Evolutionary conservation across 2,888 invertebrate species (phyloP), one percentile per base, ranked within the genome.

Genomic region (Tiliacea citrago): DNA sequence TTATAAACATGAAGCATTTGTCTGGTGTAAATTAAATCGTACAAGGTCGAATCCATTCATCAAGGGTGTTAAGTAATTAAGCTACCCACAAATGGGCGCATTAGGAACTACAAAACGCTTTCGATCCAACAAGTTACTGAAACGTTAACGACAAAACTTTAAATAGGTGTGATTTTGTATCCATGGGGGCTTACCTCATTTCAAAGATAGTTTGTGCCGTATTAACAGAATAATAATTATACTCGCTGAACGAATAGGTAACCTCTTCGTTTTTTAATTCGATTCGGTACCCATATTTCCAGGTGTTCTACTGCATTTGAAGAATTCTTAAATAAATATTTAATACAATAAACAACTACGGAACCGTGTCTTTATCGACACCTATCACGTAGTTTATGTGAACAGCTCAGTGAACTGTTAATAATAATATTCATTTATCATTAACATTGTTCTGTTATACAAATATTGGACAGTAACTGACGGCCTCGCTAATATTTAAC

Each of bases 1-100:
- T 7, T 63, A 65, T 49, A 35, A 60, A 60, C 57, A 42, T 51
- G 24, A 68, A n/a, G 53, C 51, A 61, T 49, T 60, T 39, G 16
- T 58, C 35, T 62, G 35, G 24, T 51, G 49, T 55, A 49, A 65
- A 39, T n/a, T 67, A 47, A 73, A 60, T 66, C 29, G 61, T 58
- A 45, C 49, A 74, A 71, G 74, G 74, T 66, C 29, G 42, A 53
- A 49, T 57, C 51, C 63, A 73, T 83, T 66, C 39, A 68, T 83
- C 68, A 74, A 74, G 74, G 71, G 53, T 57, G n/a, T 60, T 65
- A 73, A 73, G 80, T 74, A 71, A 82, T 82, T 74, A 82, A 79
- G 57, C 49, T n/a, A n/a, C 72, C 63, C 61, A 45, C 74, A 63
- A 74, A 81, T 58, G 65, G 70, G 55, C 51, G 63, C 70, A 73